Evolutionary conservation across 2,888 invertebrate species (phyloP).

Genomic region (Limnephilus auricula): DNA sequence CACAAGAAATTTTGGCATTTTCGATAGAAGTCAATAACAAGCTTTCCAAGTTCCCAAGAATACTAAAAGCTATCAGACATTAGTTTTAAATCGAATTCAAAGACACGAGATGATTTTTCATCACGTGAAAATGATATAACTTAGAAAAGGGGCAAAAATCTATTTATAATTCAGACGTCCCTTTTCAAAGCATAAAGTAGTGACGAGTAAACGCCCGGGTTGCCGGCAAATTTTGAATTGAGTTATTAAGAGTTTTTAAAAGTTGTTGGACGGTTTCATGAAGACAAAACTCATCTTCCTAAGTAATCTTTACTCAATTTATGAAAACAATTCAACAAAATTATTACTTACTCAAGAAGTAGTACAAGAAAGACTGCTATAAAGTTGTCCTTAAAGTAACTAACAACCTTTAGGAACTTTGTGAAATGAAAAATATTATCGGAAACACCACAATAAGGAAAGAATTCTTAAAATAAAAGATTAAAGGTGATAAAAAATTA

Average conservation of each 20-base stretch:
- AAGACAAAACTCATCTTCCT: not conserved
- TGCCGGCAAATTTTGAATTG: too few relatives aligned
- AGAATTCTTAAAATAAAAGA: not conserved
- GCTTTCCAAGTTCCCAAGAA: not conserved
- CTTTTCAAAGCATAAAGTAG: not conserved
- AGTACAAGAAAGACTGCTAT: not conserved
- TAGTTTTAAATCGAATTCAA: not conserved
- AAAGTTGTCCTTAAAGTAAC: not conserved
- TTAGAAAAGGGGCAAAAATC: not conserved
- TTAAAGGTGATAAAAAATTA: too few relatives aligned
- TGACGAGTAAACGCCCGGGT: not conserved
- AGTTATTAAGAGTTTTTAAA: not conserved
- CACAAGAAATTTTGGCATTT: not conserved
- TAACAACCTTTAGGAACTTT: not conserved
- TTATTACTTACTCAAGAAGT: not conserved
- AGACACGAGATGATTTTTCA: not conserved
- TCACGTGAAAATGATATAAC: not conserved
- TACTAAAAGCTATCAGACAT: not conserved
- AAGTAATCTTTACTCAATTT: not conserved
- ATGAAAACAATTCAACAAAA: not conserved
- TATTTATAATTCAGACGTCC: not conserved
- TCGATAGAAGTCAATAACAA: not conserved
- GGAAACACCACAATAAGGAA: not conserved
- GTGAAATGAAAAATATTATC: not conserved
- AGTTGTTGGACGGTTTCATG: not conserved